Conservation (phyloP, 2,888 invertebrate species). For the Macrophya alboannulata region DNA sequence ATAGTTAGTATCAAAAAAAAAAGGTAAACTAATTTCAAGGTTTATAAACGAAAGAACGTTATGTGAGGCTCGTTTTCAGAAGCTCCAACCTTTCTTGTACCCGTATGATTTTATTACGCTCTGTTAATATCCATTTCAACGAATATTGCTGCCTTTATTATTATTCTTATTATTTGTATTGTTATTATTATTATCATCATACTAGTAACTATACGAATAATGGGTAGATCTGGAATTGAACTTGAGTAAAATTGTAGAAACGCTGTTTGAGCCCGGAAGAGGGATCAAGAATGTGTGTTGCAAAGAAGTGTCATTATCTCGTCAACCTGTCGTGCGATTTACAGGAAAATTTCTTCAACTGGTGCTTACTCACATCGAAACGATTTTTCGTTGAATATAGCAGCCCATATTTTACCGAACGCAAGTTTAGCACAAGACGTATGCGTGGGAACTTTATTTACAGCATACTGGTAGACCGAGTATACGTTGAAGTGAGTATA, state of each 20-base stretch:
- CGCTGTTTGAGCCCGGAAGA: background rate
- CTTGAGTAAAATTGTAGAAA: background rate
- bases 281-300: background rate
- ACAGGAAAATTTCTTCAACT: background rate
- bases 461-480: background rate
- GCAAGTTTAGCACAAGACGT: background rate
- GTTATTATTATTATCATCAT: too few species aligned
- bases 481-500: background rate
- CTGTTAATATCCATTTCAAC: background rate
- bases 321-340: background rate
- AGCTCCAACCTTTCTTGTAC: background rate
- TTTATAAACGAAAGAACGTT: background rate
- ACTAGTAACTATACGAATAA: background rate
- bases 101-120: background rate
- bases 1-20: background rate
- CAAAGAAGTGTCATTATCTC: background rate
- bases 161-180: background rate
- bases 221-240: background rate
- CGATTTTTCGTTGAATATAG: background rate
- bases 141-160: conserved; percentile 2
- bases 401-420: background rate
- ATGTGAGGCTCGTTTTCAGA: background rate
- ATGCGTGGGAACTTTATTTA: background rate
- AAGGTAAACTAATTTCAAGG: conserved; percentile 16
- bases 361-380: background rate